phyloP scores from a whole-genome alignment of 2,888 invertebrate genomes.

The Apeira syringaria region DNA sequence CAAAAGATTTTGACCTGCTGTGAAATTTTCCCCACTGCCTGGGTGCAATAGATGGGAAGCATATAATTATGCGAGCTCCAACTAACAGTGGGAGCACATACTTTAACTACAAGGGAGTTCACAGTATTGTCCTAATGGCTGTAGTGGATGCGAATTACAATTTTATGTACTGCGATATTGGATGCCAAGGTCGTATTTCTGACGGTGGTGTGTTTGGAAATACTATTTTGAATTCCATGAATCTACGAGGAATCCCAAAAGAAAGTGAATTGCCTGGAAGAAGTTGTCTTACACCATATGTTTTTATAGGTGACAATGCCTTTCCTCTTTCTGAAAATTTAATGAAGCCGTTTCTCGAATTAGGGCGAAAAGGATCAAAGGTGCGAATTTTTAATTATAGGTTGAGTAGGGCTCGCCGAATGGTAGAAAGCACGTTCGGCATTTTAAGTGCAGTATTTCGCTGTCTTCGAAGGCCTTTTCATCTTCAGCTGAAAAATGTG shows the following conservation, averaged over 20 bases:
- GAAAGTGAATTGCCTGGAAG: slow-evolving; percentile 27
- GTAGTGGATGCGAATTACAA: slow-evolving; percentile 28
- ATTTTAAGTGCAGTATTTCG: slow-evolving; percentile 33
- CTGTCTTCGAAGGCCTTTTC: slow-evolving; percentile 29
- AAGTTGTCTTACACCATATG: slow-evolving; percentile 28
- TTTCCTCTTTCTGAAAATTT: slow-evolving; percentile 29
- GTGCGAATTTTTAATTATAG: slow-evolving; percentile 30
- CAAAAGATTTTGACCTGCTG: slow-evolving; percentile 15
- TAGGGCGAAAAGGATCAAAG: slow-evolving; percentile 24
- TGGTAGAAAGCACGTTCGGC: slow-evolving; percentile 35
- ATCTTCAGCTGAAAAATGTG: slow-evolving; percentile 22
- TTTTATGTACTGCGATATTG: slow-evolving; percentile 26
- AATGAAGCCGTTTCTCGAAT: slow-evolving; percentile 33
- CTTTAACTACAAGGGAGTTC: slow-evolving; percentile 23
- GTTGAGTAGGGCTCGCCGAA: slow-evolving; percentile 31
- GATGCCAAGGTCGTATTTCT: slow-evolving; percentile 27
- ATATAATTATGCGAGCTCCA: slow-evolving; percentile 24
- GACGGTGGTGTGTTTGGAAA: slow-evolving; percentile 25
- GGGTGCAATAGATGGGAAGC: slow-evolving; percentile 31
- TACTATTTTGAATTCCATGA: slow-evolving; percentile 23
- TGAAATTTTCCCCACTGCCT: slow-evolving; percentile 21
- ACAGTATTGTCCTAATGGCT: slow-evolving; percentile 21
- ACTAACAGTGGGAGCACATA: slow-evolving; percentile 15
- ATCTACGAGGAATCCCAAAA: slow-evolving; percentile 26
- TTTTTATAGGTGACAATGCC: slow-evolving; percentile 30